Evolutionary conservation across 1,140 invertebrate genomes (phyloP), one percentile per base, ranked within the genome.

Genomic region (Harpegnathos saltator): DNA sequence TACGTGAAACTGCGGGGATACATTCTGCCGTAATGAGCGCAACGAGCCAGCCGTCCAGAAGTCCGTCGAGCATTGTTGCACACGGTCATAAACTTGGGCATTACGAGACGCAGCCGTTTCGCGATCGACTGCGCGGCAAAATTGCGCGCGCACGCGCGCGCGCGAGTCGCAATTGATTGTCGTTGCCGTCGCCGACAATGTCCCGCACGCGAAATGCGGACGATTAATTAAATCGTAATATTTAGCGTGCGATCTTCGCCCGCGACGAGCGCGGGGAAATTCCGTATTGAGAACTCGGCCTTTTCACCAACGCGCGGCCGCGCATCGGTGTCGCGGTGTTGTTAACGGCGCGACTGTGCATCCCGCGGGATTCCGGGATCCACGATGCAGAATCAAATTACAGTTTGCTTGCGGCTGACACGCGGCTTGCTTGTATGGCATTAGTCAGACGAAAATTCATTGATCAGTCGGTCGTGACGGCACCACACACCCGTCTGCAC

Each of bases 361-460:
- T 71, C 38, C 52, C 52, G 54, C 54, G 3, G 33, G 52, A 80
- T 80, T 38, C 52, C 54, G 3, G 33, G 22, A 80, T 80, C 54
- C 52, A 56, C 75, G 65, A 80, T 71, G 58, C 75, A 38, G 54
- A 71, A 80, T 80, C 75, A 71, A 80, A 71, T 80, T 80, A 80
- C 75, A 80, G 75, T 80, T 80, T 80, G 75, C 75, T 80, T 80
- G 56, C 59, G 78, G 69, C 78, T 74, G 78, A 73, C 71, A 52
- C 19, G 59, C 69, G 71, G 69, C 59, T 82, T 44, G 69, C 71
- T 82, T 61, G 71, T 74, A 74, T 50, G 26, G 71, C 69, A 78
- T 83, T 78, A 77, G 52, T 78, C 74, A 68, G 61, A 83, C 22
- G 82, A 83, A 83, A 83, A 66, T 83, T 83, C 74, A 83, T 83